Percentiles rank a stretch among this genome's conserved stretches.
Conservation (phyloP, 2,888 invertebrate species). For the Netelia virgata region DNA sequence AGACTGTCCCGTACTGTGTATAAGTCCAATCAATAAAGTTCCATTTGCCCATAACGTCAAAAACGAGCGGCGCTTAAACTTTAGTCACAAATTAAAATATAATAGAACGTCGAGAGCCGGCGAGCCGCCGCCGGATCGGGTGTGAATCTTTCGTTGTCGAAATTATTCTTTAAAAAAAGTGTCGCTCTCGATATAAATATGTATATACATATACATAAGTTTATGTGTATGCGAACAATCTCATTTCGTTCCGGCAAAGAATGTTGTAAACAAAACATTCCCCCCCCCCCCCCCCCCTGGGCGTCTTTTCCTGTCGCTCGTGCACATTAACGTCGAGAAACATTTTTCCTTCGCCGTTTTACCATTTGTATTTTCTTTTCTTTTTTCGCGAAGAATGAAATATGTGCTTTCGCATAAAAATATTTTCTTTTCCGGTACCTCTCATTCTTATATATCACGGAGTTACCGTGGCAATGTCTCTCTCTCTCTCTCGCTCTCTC, state of each 20-base stretch:
- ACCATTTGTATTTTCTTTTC: too few species aligned
- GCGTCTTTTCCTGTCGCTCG: neutral
- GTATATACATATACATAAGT: neutral
- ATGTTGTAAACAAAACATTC: conserved; percentile 16
- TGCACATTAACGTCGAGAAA: conserved; percentile 24
- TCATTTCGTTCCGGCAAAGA: conserved; percentile 14
- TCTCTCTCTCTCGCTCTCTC: neutral
- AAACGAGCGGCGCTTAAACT: too few species aligned
- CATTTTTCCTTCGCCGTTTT: neutral
- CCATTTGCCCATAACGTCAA: too few species aligned
- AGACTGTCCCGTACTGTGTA: too few species aligned
- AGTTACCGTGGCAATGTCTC: neutral
- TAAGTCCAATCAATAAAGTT: too few species aligned
- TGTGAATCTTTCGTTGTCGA: too few species aligned
- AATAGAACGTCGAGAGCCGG: too few species aligned
- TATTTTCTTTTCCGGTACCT: conserved; percentile 26
- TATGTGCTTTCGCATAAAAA: conserved; percentile 24
- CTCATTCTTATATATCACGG: conserved; percentile 28
- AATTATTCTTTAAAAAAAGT: too few species aligned
- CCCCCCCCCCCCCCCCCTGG: neutral
- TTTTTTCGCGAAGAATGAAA: conserved; percentile 4
- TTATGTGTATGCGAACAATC: neutral
- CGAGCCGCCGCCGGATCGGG: too few species aligned
- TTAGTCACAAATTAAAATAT: too few species aligned
- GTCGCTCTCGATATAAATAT: neutral